A percentile compares a stretch with the other conserved stretches of the same genome.
These are phyloP conservation scores for Brachionus plicatilis DNA, from an alignment of 1,140 invertebrate species.

Conservation along the genomic window DNA sequence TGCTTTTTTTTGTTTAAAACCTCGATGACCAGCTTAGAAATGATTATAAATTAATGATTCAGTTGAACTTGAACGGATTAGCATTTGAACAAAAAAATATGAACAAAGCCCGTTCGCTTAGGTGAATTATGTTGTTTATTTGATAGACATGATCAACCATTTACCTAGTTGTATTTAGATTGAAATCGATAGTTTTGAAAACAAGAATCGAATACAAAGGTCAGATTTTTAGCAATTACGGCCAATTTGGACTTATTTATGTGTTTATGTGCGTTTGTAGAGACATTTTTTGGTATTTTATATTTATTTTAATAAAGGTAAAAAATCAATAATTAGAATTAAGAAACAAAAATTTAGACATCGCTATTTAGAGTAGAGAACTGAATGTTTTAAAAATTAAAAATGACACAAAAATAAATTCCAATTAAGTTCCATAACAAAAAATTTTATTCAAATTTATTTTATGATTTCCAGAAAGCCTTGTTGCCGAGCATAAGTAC, in stretches of 20 bases:
- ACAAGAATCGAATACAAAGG: slow-evolving; percentile 16
- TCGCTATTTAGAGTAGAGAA: neutral
- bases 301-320: neutral
- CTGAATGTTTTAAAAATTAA: neutral
- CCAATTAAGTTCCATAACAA: too few species aligned
- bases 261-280: neutral
- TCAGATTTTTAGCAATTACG: slow-evolving; percentile 18
- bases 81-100: neutral
- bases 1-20: neutral
- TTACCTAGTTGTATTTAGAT: slow-evolving; percentile 28
- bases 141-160: slow-evolving; percentile 27
- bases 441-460: neutral
- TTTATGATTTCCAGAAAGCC: neutral
- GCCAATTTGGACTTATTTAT: slow-evolving; percentile 6
- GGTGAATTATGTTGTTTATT: slow-evolving; percentile 32
- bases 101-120: neutral
- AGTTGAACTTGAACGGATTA: slow-evolving; percentile 32
- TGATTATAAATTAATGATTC: slow-evolving; percentile 18
- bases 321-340: neutral
- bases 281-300: slow-evolving; percentile 5
- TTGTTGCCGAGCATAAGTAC: neutral
- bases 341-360: neutral
- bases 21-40: neutral
- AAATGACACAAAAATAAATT: neutral
- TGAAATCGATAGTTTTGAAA: slow-evolving; percentile 5